Percentiles rank a stretch among this genome's conserved stretches.
These are phyloP conservation scores for Heterocephalus glaber DNA, from an alignment of 2,113 vertebrate species.

Conservation along the genomic window DNA sequence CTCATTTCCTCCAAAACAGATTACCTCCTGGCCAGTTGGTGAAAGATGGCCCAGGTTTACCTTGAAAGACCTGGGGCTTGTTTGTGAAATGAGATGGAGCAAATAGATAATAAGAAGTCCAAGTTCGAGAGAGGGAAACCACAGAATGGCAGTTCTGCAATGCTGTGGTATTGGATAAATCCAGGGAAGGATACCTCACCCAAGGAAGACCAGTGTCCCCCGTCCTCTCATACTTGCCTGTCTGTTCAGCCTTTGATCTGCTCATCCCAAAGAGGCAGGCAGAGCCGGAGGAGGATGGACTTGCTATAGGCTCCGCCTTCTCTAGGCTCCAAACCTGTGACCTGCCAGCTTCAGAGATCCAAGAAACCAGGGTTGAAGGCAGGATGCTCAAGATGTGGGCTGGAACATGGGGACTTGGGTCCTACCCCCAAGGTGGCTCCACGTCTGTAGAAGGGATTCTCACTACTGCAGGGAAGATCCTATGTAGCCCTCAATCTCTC, in stretches of 20 bases:
- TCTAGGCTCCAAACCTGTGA: neutral
- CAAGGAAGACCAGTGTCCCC: neutral
- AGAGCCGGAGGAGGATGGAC: neutral
- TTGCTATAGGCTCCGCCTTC: neutral
- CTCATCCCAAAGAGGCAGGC: neutral
- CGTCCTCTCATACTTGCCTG: neutral
- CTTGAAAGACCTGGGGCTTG: neutral
- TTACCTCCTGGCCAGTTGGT: neutral
- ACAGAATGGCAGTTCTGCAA: neutral
- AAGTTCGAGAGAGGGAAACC: neutral
- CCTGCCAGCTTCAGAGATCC: neutral
- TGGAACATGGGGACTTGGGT: neutral
- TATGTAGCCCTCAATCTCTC: neutral
- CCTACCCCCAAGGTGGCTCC: neutral
- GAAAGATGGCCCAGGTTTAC: neutral
- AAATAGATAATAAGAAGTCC: neutral
- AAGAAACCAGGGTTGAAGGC: neutral
- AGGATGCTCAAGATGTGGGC: neutral
- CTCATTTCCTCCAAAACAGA: neutral
- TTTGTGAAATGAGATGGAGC: neutral
- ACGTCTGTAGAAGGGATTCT: neutral
- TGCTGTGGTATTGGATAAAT: neutral
- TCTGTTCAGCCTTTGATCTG: neutral
- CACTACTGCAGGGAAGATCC: neutral
- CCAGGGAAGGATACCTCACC: neutral